Base-by-base conservation (phyloP, 2,113 vertebrate genomes). In the Psittacus erithacus region DNA sequence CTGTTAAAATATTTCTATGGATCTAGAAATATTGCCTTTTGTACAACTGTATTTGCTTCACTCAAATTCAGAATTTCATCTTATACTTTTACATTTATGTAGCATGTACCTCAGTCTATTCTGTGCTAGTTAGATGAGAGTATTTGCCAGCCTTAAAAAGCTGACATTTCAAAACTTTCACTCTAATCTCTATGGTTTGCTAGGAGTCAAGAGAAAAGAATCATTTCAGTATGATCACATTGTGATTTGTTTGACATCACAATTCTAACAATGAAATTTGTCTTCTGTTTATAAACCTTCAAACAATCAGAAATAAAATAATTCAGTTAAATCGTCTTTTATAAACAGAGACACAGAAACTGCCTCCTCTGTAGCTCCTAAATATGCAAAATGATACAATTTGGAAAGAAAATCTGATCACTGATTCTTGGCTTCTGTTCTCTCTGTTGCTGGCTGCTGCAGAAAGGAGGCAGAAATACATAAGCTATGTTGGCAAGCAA, bases 391-490 rank as follows among this genome's bases (percentile, higher is more conserved):
- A 88, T 73, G 75, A 82, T 92, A 82, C 65, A 88, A 87, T 73
- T 97, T 94, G 79, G 85, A 96, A 94, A 92, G 92, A 71, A 93
- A 95, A 82, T 53, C 60, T 85, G 63, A 70, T 92, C 70, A 60
- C 74, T 87, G 57, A 83, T 95, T 97, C 93, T 96, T 98, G 95
- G 94, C 94, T 97, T 63, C 52, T 77, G 17, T 70, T 86, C 47
- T 53, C 3, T 9, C 70, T 41, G 47, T 89, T 89, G 47, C 90
- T 97, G 97, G 95, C 94, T 97, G 65, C 65, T 83, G 64, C 78
- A 82, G 88, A 91, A 95, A 96, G 35, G 75, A 95, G 92, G 96
- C 85, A 98, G 93, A 85, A 94, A 95, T 92, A 76, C 71, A 97
- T 78, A 91, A 96, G 76, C 87, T 68, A 2, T 88, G 93, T 91